Base-by-base conservation (phyloP, 1,140 invertebrate genomes). In the Drosophila lini region DNA sequence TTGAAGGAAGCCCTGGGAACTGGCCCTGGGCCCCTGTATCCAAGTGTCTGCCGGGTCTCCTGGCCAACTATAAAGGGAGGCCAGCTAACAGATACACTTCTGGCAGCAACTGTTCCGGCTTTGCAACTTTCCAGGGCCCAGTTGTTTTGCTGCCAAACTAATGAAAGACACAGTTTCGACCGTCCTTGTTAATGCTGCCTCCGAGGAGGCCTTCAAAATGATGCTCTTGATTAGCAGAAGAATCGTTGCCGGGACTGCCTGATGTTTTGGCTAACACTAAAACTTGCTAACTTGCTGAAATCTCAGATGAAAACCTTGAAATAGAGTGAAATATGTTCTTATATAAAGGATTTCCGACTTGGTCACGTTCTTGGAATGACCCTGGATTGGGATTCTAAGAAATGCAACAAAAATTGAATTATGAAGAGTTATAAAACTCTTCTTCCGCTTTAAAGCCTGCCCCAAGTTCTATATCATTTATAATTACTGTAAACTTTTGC, bases 31-130 rank as follows among this genome's bases (percentile, higher is more conserved):
- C 7, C 34, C 16, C 48, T 38, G 52, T 42, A 74, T 75, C 73
- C 47, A 32, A 44, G 73, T 38, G 38, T 73, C 56, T 77, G 62
- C 31, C 47, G 36, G 40, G 36, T 47, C 41, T 50, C 47, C 55
- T 32, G 52, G 11, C 36, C 44, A 56, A 69, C 74, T 61, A 77
- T 77, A 57, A 77, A 69, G 74, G 74, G 63, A 77, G 25, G 25
- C 61, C 56, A 47, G 45, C 25, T 9, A n/a, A n/a, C 60, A 67
- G 34, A 50, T 58, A 36, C 47, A 42, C 41, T 31, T 52, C 50
- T 31, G 63, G 28, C 63, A 25, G 7, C 42, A 67, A 63, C 59
- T 19, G 32, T 38, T 48, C n/a, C 42, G 44, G 19, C 25, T 28
- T 28, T 28, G 25, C 42, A 19, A 67, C 11, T 47, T 64, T 45